Evolutionary conservation across 2,797 vertebrate species (phyloP), one percentile per base, ranked within the genome.

Genomic region (Lepilemur septentrionalis): DNA sequence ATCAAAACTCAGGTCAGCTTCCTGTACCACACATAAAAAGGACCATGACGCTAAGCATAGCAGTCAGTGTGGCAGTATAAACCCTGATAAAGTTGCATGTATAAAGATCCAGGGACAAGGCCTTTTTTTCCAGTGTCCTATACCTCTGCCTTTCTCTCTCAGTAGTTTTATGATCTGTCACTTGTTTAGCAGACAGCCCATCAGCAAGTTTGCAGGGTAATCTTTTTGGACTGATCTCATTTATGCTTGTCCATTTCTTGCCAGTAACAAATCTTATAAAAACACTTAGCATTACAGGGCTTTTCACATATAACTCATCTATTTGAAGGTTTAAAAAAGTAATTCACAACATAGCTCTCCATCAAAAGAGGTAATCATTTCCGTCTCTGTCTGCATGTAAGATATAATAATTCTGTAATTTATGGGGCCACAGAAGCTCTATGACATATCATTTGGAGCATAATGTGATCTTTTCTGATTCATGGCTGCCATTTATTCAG

Each of bases 181-280:
- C 96, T 95, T 48, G 25, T 75, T 86, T 67, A 95, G 91, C 73
- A 97, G 96, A 97, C 73, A 94, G 73, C 95, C 93, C 75, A 94
- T 97, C 97, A 97, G 83, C 95, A 95, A 97, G 95, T 97, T 95
- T 96, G n/a, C 86, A 87, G 86, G 91, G 95, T 95, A 97, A 98
- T 97, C 93, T 97, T 94, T 98, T 70, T 89, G 95, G 93, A 97
- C 89, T 83, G 89, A 96, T 97, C 91, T 97, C 97, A 97, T 97
- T 97, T 97, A 97, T 96, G 97, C 94, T 94, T 94, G 93, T 95
- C 95, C 75, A 73, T 97, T 97, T 94, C 95, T 97, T 96, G 94
- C 95, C 96, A 94, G 95, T 96, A 97, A 97, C 97, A 97, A 98
- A 98, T 98, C 97, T 97, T 97, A 73, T 97, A 94, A 97, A 98